Evolutionary conservation across 2,888 invertebrate species (phyloP), one percentile per base, ranked within the genome.

Genomic region (Dynastes hyllus): DNA sequence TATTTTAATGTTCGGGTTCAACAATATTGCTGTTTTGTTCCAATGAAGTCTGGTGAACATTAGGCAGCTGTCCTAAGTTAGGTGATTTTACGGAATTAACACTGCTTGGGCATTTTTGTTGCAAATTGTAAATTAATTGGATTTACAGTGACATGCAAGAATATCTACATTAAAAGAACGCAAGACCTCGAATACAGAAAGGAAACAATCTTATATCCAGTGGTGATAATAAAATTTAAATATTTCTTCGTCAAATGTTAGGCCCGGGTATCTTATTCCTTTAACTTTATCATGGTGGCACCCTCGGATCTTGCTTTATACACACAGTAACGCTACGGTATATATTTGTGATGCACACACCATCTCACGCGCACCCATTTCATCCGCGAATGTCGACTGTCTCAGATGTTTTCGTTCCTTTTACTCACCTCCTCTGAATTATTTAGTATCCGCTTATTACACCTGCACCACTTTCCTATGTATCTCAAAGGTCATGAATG

Each of bases 401-500:
- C 55, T 71, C 71, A 71, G 55, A 55, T 37, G 55, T 29, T 71
- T 16, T 32, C 70, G n/a, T 37, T 71, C 55, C 55, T 45, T 53
- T 71, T 71, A 71, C 71, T 71, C 71, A 71, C 71, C 71, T 53
- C 71, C n/a, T 58, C 16, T 71, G 71, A 71, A 71, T 71, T 71
- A 71, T 71, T 71, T 71, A 71, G 55, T 71, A 58, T 55, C 71
- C 53, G 71, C 55, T 71, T 71, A 71, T 71, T 71, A 55, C 55
- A 55, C 71, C 70, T 70, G 70, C 70, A 51, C 45, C 70, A 32
- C 3, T 29, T 40, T 22, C 37, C 70, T 71, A 55, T 55, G 32
- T 71, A 71, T 71, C 70, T 70, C 71, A 29, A 53, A 71, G 71
- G 71, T 71, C 71, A 71, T 71, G 71, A 71, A 71, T 71, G 71